A percentile compares a stretch with the other conserved stretches of the same genome.
Conservation (phyloP, 2,888 invertebrate species). For the Euclidia mi region DNA sequence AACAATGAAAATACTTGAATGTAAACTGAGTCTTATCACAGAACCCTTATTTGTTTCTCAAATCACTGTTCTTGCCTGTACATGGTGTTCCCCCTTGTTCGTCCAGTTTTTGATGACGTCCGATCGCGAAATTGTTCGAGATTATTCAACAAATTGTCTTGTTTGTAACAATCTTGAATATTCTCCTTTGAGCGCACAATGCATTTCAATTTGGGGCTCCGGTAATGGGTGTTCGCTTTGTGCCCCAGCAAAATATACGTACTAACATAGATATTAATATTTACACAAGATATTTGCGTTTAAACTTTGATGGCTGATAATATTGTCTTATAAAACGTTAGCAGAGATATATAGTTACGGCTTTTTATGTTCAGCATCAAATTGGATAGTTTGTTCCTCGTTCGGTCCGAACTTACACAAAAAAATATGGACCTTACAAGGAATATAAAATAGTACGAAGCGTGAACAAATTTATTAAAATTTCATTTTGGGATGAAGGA, state of each 20-base stretch:
- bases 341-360: too few relatives aligned
- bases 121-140: constrained; percentile 40
- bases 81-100: constrained; percentile 62
- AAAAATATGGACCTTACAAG: too few relatives aligned
- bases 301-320: constrained; percentile 3
- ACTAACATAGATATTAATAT: constrained; percentile 27
- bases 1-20: constrained; percentile 82
- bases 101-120: constrained; percentile 48
- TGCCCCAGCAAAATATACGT: too few relatives aligned
- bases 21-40: constrained; percentile 80
- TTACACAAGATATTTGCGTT: constrained; percentile 23
- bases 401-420: too few relatives aligned
- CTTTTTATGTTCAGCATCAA: too few relatives aligned
- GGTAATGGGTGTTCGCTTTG: constrained; percentile 35
- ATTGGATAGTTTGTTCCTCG: too few relatives aligned
- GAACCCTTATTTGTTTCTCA: constrained; percentile 80
- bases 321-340: too few relatives aligned
- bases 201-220: constrained; percentile 33
- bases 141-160: constrained; percentile 50
- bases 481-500: too few relatives aligned
- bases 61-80: constrained; percentile 77
- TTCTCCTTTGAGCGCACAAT: constrained; percentile 43
- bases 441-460: too few relatives aligned
- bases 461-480: too few relatives aligned
- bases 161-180: constrained; percentile 45